These are phyloP conservation scores for Polydrusus tereticollis DNA, from an alignment of 2,888 invertebrate genomes.

Conservation along the genomic window DNA sequence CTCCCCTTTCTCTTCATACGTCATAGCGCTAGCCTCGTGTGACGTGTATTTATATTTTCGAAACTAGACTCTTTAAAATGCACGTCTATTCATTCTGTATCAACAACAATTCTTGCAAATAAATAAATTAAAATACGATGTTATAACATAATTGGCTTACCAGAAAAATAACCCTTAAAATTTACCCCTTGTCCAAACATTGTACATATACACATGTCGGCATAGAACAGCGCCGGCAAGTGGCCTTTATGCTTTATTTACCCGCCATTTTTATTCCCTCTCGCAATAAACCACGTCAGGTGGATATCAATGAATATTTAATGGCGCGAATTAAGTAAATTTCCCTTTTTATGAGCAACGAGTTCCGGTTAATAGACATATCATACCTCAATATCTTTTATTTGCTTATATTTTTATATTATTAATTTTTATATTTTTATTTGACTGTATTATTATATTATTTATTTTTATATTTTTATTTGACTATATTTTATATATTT, in stretches of 20 bases:
- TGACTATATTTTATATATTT: no score
- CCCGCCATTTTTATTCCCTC: constrained; percentile 25
- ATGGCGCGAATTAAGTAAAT: constrained; percentile 34
- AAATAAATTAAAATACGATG: background rate
- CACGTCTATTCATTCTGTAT: no score
- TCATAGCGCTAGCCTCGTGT: no score
- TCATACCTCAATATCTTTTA: no score
- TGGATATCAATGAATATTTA: constrained; percentile 47
- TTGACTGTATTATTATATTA: no score
- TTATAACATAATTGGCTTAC: constrained; percentile 3
- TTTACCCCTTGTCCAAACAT: constrained; percentile 3
- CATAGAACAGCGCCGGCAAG: background rate
- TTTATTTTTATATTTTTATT: no score
- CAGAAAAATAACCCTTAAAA: background rate
- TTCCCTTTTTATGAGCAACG: constrained; percentile 27
- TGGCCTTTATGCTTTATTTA: constrained; percentile 31
- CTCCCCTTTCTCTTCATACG: no score
- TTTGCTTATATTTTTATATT: no score
- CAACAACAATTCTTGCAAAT: background rate
- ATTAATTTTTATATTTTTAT: no score
- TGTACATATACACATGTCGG: constrained; percentile 20
- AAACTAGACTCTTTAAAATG: no score
- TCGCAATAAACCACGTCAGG: constrained; percentile 30
- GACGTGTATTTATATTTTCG: no score
- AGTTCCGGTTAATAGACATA: background rate